Conservation (phyloP, 2,888 invertebrate species). For the Ormyrus pomaceus region DNA sequence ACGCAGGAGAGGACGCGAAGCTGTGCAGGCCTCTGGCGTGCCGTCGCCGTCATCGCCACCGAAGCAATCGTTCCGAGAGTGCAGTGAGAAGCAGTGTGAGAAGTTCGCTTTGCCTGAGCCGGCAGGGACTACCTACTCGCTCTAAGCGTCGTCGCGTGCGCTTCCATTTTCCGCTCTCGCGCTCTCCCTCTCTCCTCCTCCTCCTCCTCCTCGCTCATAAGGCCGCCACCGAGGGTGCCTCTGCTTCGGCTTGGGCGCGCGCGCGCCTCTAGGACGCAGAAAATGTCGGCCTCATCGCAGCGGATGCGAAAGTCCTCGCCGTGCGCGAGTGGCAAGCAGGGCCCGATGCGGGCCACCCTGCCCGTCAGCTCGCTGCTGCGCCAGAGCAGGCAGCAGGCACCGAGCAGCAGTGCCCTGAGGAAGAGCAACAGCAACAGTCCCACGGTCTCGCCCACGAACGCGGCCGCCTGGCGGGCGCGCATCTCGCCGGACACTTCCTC, state of each 20-base stretch:
- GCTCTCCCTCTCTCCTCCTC: neutral
- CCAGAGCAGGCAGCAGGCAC: slow-evolving; percentile 77
- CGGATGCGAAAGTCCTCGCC: slow-evolving; percentile 82
- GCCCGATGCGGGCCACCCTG: slow-evolving; percentile 86
- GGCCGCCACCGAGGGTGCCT: neutral
- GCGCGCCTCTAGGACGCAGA: slow-evolving; percentile 39
- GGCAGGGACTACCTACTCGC: neutral
- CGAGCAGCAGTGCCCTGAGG: slow-evolving; percentile 63
- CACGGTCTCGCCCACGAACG: slow-evolving; percentile 81
- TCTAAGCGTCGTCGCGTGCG: neutral
- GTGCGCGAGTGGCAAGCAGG: slow-evolving; percentile 79
- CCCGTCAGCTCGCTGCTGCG: slow-evolving; percentile 86
- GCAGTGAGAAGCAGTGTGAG: no score
- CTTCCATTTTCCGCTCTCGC: neutral
- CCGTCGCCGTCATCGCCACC: no score
- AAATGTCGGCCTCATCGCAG: slow-evolving; percentile 74
- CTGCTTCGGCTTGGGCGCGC: neutral
- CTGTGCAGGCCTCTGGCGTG: neutral
- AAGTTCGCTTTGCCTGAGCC: neutral
- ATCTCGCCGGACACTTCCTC: slow-evolving; percentile 82
- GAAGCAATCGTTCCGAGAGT: neutral
- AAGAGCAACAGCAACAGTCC: slow-evolving; percentile 75
- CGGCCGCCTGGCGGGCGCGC: slow-evolving; percentile 79
- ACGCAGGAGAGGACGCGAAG: slow-evolving; percentile 10
- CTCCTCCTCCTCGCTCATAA: no score